Evolutionary conservation across 2,888 invertebrate genomes (phyloP).

Genomic region (Epiperipatus broadwayi): DNA sequence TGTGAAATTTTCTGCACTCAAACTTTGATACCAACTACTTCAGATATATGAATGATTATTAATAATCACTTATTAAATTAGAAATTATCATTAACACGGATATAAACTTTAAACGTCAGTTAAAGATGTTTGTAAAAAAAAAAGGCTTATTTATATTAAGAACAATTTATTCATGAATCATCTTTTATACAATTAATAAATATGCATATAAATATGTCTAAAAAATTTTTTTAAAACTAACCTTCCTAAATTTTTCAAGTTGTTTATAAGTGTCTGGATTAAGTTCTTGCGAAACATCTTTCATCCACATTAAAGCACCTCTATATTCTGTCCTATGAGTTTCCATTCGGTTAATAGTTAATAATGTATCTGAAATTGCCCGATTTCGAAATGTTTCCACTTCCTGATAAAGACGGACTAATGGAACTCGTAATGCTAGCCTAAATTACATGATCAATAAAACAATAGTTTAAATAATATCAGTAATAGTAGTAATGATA

Average conservation of each 20-base stretch:
- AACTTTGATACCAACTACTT: too few relatives aligned
- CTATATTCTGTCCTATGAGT: conserved; percentile 85
- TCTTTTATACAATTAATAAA: too few relatives aligned
- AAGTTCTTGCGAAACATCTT: conserved; percentile 77
- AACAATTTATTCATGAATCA: too few relatives aligned
- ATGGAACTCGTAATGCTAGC: conserved; percentile 60
- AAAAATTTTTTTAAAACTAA: conserved; percentile 36
- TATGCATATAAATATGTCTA: too few relatives aligned
- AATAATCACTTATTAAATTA: too few relatives aligned
- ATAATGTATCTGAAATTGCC: conserved; percentile 77
- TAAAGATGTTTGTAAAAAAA: too few relatives aligned
- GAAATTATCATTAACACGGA: too few relatives aligned
- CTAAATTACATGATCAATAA: conserved; percentile 27
- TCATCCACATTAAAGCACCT: conserved; percentile 74
- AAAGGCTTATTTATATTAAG: too few relatives aligned
- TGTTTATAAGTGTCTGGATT: conserved; percentile 93
- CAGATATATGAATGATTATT: too few relatives aligned
- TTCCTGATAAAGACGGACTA: conserved; percentile 66
- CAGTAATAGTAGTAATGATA: not conserved
- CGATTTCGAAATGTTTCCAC: conserved; percentile 91
- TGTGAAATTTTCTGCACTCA: too few relatives aligned
- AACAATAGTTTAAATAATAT: conserved; percentile 4
- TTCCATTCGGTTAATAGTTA: conserved; percentile 83
- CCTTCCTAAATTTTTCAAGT: conserved; percentile 83
- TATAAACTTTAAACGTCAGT: too few relatives aligned